Evolutionary conservation across 2,888 invertebrate genomes (phyloP), one percentile per base, ranked within the genome.

Genomic region (Ennomos fuscantarius): DNA sequence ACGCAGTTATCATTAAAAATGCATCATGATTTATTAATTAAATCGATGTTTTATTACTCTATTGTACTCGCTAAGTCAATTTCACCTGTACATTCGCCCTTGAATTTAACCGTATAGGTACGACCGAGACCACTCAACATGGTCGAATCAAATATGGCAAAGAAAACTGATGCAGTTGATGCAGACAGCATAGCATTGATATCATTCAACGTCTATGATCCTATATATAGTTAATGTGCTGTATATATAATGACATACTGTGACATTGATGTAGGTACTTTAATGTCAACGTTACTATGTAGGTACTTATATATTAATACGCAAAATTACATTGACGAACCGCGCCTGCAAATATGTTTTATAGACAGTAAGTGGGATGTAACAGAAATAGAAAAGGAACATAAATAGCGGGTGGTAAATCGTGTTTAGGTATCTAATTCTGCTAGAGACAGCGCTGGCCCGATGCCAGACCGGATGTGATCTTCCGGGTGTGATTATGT

Each of bases 401-500:
- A 69, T 65, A 79, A 81, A 80, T 76, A 80, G 73, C 71, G 65
- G 39, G 51, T 69, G 67, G 67, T 68, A 73, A 76, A 76, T 75
- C 68, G 71, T 73, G 74, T 74, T 73, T 76, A 73, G 68, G 68
- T 66, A 64, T 79, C 78, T 81, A 80, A 78, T 79, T 81, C 74
- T 76, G 78, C 66, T 63, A 59, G 71, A 70, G 70, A 68, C 64
- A 24, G 24, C 69, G 74, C 79, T 88, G 89, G 83, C 70, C 62
- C 68, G 66, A 65, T 71, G 89, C 89, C 91, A 89, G 48, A 88
- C 74, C 89, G 91, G 91, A 91, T 88, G 83, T 76, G 75, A 78
- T 85, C 79, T 88, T 89, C 89, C 89, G 89, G 86, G 73, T 73
- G 65, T 66, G 76, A 80, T 87, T 86, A 85, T 87, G 83, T 87